Conservation (phyloP, 2,113 vertebrate species). For the Onychorhynchus coronatus region DNA sequence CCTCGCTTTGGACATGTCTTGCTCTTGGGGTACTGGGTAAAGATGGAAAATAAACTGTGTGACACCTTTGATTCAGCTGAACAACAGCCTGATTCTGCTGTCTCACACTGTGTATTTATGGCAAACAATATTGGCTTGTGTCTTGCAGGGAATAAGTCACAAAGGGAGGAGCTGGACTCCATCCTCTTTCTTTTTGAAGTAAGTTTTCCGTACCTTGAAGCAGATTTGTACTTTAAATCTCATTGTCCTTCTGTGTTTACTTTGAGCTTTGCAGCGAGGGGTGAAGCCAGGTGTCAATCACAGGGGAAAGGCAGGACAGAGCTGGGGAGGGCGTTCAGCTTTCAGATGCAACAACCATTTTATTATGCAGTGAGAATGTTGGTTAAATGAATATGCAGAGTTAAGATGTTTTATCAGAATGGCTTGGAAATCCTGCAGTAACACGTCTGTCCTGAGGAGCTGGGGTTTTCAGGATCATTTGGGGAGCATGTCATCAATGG, state of each 20-base stretch:
- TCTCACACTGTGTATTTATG: fast-evolving
- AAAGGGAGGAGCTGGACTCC: conserved; percentile 99
- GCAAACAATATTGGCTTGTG: neutral
- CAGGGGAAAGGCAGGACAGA: neutral
- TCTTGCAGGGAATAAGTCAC: conserved; percentile 95
- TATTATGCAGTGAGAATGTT: neutral
- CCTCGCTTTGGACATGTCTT: neutral
- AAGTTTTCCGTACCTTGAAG: conserved; percentile 64
- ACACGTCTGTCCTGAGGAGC: neutral
- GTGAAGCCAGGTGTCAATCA: neutral
- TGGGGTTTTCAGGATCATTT: neutral
- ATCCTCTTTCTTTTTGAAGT: conserved; percentile 99
- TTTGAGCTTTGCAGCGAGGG: neutral
- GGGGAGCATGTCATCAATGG: neutral
- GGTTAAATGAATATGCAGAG: neutral
- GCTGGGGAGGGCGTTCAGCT: neutral
- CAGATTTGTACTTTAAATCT: neutral
- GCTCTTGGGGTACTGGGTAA: neutral
- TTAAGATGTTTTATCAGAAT: neutral
- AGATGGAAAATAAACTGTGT: neutral
- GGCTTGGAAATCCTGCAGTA: neutral
- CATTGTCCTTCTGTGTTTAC: neutral
- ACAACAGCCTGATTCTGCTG: fast-evolving
- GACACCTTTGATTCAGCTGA: neutral
- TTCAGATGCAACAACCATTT: neutral